Evolutionary conservation across 2,888 invertebrate genomes (phyloP), one percentile per base, ranked within the genome.

Genomic region (Cacoxenus indagator): DNA sequence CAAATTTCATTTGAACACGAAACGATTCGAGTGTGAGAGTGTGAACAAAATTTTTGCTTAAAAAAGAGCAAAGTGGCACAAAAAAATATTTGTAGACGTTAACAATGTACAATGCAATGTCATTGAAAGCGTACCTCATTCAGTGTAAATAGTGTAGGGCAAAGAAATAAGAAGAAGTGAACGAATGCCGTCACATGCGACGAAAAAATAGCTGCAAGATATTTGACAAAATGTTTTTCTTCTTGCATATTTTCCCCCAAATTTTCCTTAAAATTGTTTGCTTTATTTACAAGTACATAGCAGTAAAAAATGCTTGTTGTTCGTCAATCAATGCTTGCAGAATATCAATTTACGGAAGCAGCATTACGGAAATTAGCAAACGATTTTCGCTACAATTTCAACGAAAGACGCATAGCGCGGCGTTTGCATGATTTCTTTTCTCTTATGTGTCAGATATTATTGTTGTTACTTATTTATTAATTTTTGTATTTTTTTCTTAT

Each of bases 291-390:
- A n/a, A n/a, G n/a, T n/a, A n/a, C n/a, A n/a, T n/a, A n/a, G n/a
- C n/a, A n/a, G n/a, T n/a, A n/a, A n/a, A n/a, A n/a, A n/a, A n/a
- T n/a, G n/a, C n/a, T n/a, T n/a, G n/a, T n/a, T n/a, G n/a, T n/a
- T n/a, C n/a, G n/a, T n/a, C n/a, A n/a, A n/a, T n/a, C n/a, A 14
- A 51, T 43, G n/a, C n/a, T 8, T 37, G 68, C 70, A 76, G 2
- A 26, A 64, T 24, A 46, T 26, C 48, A 19, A 46, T 14, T 29
- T 14, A 46, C 24, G 45, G 29, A 27, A 46, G 27, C 19, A 17
- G 22, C 19, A 11, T 37, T 9, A 43, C 83, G 83, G 83, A 80
- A 80, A 80, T 83, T 83, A 76, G 83, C 80, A 83, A 83, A 79
- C 82, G 83, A 79, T 72, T 59, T 57, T 61, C 59, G 61, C 45